Base-by-base conservation (phyloP, 2,888 invertebrate genomes). In the Deilephila elpenor region DNA sequence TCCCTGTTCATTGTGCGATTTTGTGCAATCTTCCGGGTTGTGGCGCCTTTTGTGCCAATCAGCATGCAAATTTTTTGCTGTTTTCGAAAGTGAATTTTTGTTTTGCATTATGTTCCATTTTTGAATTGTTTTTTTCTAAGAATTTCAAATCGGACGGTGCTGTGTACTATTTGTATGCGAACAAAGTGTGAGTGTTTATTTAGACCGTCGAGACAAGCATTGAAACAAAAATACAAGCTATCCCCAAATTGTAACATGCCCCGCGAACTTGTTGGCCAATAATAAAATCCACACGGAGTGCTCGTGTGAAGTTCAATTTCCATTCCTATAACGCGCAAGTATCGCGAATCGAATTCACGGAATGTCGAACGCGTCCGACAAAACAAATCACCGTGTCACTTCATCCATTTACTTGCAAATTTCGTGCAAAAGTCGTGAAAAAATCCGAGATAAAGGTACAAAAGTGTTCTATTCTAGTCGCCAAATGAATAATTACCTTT, bases 381-480 rank as follows among this genome's bases (percentile, higher is more conserved):
- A 89, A 87, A 94, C 93, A 91, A 94, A 94, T 93, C 88, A 87
- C 91, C 92, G 89, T 91, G 93, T 93, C 93, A 91, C 89, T 88
- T 83, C 86, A 89, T 85, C 92, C 91, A 94, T 94, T 94, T 93
- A 93, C 91, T 94, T 94, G 94, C 94, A 94, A 94, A 94, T 94
- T 94, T 94, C 90, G 90, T 87, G 93, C 93, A 93, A 91, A 93
- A 91, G 87, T 91, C 84, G 88, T 88, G 90, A 93, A 93, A 93
- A 93, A 93, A 82, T 82, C 83, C 89, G 87, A 93, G 93, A 92
- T 94, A 94, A 93, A 93, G 93, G 93, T 92, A 93, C 93, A 93
- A 94, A 94, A 93, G 94, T 94, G 91, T 87, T 93, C 94, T 94
- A 93, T 94, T 94, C 94, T 94, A 93, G 94, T 94, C 94, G 92